Conservation (phyloP, 2,888 invertebrate species). For the Tuberolachnus salignus region DNA sequence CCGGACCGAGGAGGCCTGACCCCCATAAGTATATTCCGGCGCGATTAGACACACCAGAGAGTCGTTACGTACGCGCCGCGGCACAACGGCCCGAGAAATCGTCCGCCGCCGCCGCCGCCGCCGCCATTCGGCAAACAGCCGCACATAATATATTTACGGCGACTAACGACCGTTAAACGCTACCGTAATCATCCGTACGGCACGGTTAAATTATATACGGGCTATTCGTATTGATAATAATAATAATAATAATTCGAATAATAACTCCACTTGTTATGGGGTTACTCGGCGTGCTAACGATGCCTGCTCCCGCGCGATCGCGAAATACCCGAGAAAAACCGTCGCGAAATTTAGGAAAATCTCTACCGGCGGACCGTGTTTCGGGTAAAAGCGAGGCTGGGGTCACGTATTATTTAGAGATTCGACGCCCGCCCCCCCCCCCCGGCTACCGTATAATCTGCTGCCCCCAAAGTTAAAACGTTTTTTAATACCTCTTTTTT, state of each 20-base stretch:
- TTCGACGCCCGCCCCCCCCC: no score
- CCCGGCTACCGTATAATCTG: no score
- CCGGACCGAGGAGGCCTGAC: neutral
- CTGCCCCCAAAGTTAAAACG: no score
- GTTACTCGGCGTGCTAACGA: constrained; percentile 24
- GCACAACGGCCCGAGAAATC: neutral
- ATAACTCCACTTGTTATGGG: neutral
- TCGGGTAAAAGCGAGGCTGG: no score
- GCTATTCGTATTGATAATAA: constrained; percentile 21
- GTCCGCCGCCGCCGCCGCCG: neutral
- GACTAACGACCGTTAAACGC: constrained; percentile 32
- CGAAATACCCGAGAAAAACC: no score
- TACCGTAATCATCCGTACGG: constrained; percentile 11
- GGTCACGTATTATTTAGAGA: no score
- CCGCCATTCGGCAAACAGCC: neutral
- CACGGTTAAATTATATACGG: neutral
- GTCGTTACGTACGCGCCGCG: neutral
- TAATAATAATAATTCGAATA: neutral
- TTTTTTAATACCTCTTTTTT: no score
- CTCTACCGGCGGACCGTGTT: no score
- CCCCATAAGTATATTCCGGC: neutral
- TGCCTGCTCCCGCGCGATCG: neutral
- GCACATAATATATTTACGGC: neutral
- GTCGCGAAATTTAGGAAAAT: no score
- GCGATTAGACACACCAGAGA: constrained; percentile 30